Base-by-base conservation (phyloP, 1,140 invertebrate species). In the Zophobas morio region DNA sequence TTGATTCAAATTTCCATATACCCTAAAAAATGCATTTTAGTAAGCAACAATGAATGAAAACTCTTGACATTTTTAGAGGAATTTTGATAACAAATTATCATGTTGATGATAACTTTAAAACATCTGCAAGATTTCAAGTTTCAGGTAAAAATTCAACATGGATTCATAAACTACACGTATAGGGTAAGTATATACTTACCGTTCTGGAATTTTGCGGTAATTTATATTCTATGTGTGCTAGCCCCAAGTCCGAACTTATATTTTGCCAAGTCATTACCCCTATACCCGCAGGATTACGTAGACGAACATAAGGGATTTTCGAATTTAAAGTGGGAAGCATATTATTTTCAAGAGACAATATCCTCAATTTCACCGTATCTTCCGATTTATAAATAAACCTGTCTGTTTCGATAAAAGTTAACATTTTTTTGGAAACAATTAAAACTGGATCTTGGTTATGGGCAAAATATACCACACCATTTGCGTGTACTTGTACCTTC, bases 371-470 rank as follows among this genome's bases (percentile, higher is more conserved):
- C 6, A 91, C 88, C 76, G 87, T 86, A 80, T 92, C 89, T 1
- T 90, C 88, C 1, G 91, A 90, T 79, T 91, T 92, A 81, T 93
- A 93, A n/a, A 91, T 86, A 0, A 88, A 86, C 81, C 88, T 87
- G 77, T 89, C 89, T 1, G 88, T 89, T 82, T 89, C 88, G 8
- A 89, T 87, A 54, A 89, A 89, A 3, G 87, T 87, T 6, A 87
- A 83, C 47, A 87, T 74, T 8, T 87, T 6, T 32, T 76, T 85
- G 20, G 88, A 87, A 73, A 88, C 87, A 46, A 90, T 88, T 32
- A 86, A 79, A n/a, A 89, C 83, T 37, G 87, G 84, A 72, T 89
- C 88, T 73, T 87, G 85, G 20, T 86, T 85, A 34, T 88, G 87
- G 20, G 89, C 86, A 6, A 85, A 80, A 75, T 90, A 88, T 66